Base-by-base conservation (phyloP, 2,888 invertebrate species). In the Drosophila melanosoma region DNA sequence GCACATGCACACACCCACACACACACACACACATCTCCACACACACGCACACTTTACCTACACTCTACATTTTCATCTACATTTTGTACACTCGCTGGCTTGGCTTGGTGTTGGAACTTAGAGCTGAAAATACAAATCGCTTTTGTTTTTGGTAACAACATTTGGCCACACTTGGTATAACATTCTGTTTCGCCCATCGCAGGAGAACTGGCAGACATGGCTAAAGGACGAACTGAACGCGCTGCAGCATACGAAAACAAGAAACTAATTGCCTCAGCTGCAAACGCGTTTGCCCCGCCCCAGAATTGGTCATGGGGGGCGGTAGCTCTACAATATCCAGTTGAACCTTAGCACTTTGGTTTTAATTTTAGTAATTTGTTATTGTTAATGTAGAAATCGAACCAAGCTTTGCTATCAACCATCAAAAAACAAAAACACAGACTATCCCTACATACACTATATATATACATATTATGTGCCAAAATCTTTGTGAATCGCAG, bases 161-260 rank as follows among this genome's bases (percentile, higher is more conserved):
- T 67, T 66, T 69, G 69, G 71, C 74, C 71, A 51, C 60, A 70
- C 68, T 68, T 66, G 74, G 74, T 76, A 68, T 74, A 65, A 73
- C 74, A 74, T 69, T 79, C 51, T 79, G 56, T 83, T 83, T 87
- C 63, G 65, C 81, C 73, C 82, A 76, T 54, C 78, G 75, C 91
- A 92, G 92, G 93, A 91, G 81, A 91, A 92, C 79, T 92, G 91
- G 88, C 90, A 92, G 79, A 83, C 88, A 69, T 92, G 92, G 93
- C 90, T 93, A 69, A 91, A 91, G 87, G 91, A 92, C 75, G 92
- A 92, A 85, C 79, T 92, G 66, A 92, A 91, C 76, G 83, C 89
- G 65, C 76, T 93, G 76, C 88, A 90, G 81, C 89, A 89, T 64
- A 77, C 85, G 73, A 85, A 84, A 77, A 76, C 85, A 87, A 90